Evolutionary conservation across 2,888 invertebrate species (phyloP), one percentile per base, ranked within the genome.

Genomic region (Ischnus inquisitorius): DNA sequence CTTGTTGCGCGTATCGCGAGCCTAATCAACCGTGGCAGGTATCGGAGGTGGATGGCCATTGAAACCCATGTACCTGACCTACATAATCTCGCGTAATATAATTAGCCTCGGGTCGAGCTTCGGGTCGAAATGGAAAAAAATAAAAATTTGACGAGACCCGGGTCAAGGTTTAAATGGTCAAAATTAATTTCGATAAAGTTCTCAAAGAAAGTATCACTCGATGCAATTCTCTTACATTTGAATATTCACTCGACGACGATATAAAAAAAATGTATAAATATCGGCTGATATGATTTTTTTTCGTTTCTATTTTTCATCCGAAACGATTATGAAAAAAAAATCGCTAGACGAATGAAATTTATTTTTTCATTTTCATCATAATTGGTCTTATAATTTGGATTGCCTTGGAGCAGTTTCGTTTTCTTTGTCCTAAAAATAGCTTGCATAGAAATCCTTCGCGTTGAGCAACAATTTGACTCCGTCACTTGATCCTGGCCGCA

Each of bases 31-130:
- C 22, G 62, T 43, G 48, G 48, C 62, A 34, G 43, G 22, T 28
- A 19, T 43, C 19, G 46, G 69, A 57, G 43, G 43, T 57, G 25
- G 41, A 41, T 22, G 69, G 64, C 54, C 48, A 51, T 12, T 75
- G 75, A 79, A 79, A 74, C 43, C 54, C 34, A 1, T 69, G 69
- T 65, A 75, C 69, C 75, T 75, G 82, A 79, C 79, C 79, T 46
- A 69, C 64, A 57, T 83, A 69, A 64, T 22, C 28, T 41, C 2
- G 28, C 28, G 0, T 75, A 79, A 71, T 51, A 65, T 34, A 64
- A 60, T 79, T 65, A 83, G 43, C 54, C 39, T 51, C 12, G 12
- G 69, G 34, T 64, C 4, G 43, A 54, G 67, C 68, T 34, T 48
- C 19, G 16, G 12, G 34, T 34, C 4, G 16, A 28, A 2, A 10